Evolutionary conservation across 2,113 vertebrate species (phyloP).

Genomic region (Hippocampus guttulatus): DNA sequence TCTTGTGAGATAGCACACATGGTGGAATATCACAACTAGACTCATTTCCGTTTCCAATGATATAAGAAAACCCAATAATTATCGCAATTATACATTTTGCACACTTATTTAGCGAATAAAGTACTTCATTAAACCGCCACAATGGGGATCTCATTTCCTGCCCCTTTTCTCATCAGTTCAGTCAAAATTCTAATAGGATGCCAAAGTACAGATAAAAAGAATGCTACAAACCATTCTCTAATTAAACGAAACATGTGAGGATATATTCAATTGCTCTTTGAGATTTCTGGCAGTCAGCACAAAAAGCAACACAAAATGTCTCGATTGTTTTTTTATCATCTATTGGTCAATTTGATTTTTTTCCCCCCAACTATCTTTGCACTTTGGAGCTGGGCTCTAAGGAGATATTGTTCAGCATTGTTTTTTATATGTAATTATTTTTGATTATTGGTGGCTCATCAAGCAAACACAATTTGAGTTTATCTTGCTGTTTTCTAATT

Average conservation of each 20-base stretch:
- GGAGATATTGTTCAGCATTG: neutral
- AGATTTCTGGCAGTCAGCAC: neutral
- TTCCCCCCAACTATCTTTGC: neutral
- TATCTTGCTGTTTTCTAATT: neutral
- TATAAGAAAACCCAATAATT: neutral
- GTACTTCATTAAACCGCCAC: neutral
- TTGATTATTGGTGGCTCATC: too few species aligned
- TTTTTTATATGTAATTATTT: neutral
- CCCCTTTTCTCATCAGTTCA: neutral
- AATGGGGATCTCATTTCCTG: slow-evolving; percentile 30
- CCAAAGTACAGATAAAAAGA: neutral
- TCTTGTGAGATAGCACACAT: neutral
- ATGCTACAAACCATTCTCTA: neutral
- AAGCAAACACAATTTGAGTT: neutral
- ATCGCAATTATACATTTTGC: neutral
- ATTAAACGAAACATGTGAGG: neutral
- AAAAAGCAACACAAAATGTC: neutral
- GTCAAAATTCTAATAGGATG: too few species aligned
- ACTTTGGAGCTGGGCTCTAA: neutral
- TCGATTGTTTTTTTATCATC: neutral
- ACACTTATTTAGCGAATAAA: neutral
- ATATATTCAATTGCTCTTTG: neutral
- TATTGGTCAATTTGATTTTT: too few species aligned
- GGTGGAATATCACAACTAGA: slow-evolving; percentile 1
- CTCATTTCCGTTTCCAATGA: neutral